Base-by-base conservation (phyloP, 2,888 invertebrate genomes). In the Abscondita cerata region DNA sequence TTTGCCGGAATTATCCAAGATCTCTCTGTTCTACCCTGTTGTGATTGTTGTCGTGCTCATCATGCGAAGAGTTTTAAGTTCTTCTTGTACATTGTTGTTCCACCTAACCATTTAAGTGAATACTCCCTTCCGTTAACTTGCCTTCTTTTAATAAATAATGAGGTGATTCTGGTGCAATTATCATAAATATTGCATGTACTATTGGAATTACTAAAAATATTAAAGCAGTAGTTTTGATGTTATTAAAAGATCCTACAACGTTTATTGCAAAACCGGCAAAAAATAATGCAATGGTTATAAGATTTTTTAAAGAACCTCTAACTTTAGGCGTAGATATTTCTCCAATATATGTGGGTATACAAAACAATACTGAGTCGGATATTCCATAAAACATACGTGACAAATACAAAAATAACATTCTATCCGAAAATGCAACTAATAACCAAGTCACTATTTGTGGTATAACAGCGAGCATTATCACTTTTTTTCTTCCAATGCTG, bases 131-230 rank as follows among this genome's bases (percentile, higher is more conserved):
- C 12, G 68, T 64, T 1, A 16, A 38, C 36, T 67, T 18, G 5
- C 74, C 74, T 40, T 74, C 77, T 50, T 79, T 75, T 13, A 82
- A 64, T 57, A 76, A 71, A 66, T 77, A 83, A 56, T 84, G 80
- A 0, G 87, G 87, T 0, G 84, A 83, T 79, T 90, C 90, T 9
- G 89, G 89, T 74, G 88, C 52, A 52, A 60, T 59, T 9, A 52
- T 12, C 16, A 19, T 75, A 62, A 62, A 73, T 72, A 56, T 56
- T 58, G 5, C 72, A 71, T n/a, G 75, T 15, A 36, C 64, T 33
- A 68, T 52, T 11, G 70, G 69, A 40, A 71, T 70, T 1, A 54
- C 65, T 2, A 74, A 53, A 8, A 54, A 59, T 25, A 56, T 34
- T 25, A 34, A 59, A 2, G 63, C 59, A 20, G 63, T 33, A 1